A percentile compares a stretch with the other conserved stretches of the same genome.
Conservation (phyloP, 2,888 invertebrate genomes). For the Cerceris ruficornis region DNA sequence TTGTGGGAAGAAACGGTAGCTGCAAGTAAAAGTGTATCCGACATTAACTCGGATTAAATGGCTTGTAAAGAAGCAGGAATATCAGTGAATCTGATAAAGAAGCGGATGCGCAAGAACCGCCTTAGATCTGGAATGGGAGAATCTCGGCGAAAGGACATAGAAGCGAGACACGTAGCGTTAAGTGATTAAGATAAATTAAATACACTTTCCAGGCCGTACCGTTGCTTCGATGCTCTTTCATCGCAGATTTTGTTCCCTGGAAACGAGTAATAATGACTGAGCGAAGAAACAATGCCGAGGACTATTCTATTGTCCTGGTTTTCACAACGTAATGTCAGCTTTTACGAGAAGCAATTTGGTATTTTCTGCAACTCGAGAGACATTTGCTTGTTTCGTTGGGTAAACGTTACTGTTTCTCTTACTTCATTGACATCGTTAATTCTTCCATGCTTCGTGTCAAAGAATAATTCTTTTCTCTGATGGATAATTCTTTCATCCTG, state of each 20-base stretch:
- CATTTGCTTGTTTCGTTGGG: constrained; percentile 24
- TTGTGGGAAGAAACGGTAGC: constrained; percentile 29
- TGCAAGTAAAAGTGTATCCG: constrained; percentile 22
- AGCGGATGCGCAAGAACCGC: constrained; percentile 6
- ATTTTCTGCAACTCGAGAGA: constrained; percentile 22
- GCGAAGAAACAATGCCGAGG: constrained; percentile 38
- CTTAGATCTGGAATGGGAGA: constrained; percentile 4
- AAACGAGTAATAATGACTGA: constrained; percentile 34
- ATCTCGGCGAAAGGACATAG: constrained; percentile 12
- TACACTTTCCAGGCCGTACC: constrained; percentile 4
- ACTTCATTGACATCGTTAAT: constrained; percentile 18
- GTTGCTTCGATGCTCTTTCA: constrained; percentile 18
- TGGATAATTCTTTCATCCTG: too few species aligned
- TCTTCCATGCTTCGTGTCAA: too few species aligned
- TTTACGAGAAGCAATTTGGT: constrained; percentile 27
- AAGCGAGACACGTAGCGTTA: constrained; percentile 26
- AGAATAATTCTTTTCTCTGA: too few species aligned
- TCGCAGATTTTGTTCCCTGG: constrained; percentile 7
- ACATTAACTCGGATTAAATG: constrained; percentile 54
- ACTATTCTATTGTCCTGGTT: constrained; percentile 27
- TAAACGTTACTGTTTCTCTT: constrained; percentile 13
- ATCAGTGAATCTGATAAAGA: constrained; percentile 5
- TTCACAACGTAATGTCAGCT: constrained; percentile 22
- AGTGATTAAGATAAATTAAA: constrained; percentile 58
- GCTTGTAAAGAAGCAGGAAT: constrained; percentile 34